Conservation (phyloP, 2,888 invertebrate species). For the Celastrina argiolus region DNA sequence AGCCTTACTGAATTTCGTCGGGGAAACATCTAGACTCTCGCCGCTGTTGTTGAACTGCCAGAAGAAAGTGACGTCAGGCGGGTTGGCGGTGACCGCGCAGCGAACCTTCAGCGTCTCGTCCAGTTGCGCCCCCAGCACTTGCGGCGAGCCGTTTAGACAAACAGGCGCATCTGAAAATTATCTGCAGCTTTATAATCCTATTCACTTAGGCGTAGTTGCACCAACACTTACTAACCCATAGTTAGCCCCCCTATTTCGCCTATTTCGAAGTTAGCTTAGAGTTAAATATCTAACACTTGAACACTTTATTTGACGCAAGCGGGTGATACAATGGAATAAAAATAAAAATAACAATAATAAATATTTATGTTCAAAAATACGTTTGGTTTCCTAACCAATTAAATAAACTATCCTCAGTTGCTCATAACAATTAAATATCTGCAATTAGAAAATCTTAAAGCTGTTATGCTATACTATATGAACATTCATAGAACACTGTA, state of each 20-base stretch:
- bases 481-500: not conserved
- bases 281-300: too few relatives aligned
- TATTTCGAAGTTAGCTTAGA: too few relatives aligned
- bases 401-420: too few relatives aligned
- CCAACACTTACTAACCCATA: too few relatives aligned
- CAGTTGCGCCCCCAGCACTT: conserved; percentile 89
- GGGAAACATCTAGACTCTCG: conserved; percentile 88
- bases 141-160: conserved; percentile 83
- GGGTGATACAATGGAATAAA: not conserved
- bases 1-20: conserved; percentile 72
- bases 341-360: too few relatives aligned
- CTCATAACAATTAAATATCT: not conserved
- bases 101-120: conserved; percentile 88
- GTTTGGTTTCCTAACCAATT: too few relatives aligned
- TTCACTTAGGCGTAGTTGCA: too few relatives aligned
- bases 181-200: not conserved
- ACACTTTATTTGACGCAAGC: too few relatives aligned
- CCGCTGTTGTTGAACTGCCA: conserved; percentile 96
- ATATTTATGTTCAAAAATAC: too few relatives aligned
- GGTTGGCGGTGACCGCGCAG: conserved; percentile 93
- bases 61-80: conserved; percentile 88
- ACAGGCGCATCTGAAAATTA: conserved; percentile 86
- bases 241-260: too few relatives aligned
- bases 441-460: not conserved
- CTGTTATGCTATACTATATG: not conserved